Evolutionary conservation across 30 jellyfish, hydroid and myxozoan genomes (phyloP).

Genomic region (Hydractinia symbiolongicarpus): DNA sequence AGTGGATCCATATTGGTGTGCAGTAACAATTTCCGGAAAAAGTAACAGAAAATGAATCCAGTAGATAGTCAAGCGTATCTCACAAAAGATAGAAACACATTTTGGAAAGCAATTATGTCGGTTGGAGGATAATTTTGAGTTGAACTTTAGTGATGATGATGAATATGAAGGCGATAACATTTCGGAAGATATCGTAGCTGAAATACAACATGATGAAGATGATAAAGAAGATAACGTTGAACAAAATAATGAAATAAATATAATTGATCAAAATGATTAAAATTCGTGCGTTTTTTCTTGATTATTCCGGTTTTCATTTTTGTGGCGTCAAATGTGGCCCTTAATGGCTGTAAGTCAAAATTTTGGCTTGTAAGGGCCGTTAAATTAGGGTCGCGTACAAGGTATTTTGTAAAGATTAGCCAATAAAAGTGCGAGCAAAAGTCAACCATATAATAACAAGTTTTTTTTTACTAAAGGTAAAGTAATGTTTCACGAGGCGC

Average conservation of each 20-base stretch:
- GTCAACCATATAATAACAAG: too few species aligned
- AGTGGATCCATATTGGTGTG: constrained; percentile 1
- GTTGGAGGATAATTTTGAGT: background rate
- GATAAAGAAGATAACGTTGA: background rate
- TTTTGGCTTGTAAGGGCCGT: background rate
- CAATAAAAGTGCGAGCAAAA: too few species aligned
- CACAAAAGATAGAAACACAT: background rate
- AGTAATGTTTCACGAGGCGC: too few species aligned
- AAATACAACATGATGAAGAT: background rate
- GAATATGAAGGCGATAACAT: background rate
- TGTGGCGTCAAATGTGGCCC: background rate
- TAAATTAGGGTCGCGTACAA: background rate
- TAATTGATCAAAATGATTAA: background rate
- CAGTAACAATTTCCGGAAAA: background rate
- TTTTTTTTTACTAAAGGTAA: too few species aligned
- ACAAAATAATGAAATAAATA: background rate
- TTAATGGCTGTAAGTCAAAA: background rate
- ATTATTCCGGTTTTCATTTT: background rate
- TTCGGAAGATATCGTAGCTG: background rate
- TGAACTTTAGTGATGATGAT: background rate
- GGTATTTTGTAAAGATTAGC: background rate
- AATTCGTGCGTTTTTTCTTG: background rate
- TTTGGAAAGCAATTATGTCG: background rate
- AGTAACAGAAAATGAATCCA: background rate
- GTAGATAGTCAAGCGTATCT: background rate